These are phyloP conservation scores for Brenthis ino DNA, from an alignment of 2,888 invertebrate species.

Conservation along the genomic window DNA sequence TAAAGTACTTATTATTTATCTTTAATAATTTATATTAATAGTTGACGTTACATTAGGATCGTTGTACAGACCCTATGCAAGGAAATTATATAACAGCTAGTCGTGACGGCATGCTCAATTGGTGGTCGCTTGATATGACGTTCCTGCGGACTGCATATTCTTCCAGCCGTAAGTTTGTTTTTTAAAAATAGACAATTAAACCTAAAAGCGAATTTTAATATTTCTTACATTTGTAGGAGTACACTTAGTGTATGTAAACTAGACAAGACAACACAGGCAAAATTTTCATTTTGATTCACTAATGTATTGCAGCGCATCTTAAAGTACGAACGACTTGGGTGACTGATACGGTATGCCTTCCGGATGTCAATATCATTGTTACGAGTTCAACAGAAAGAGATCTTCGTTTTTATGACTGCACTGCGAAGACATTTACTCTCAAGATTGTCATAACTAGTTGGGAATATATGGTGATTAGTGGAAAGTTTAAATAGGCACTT, in stretches of 20 bases:
- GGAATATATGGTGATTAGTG: slow-evolving; percentile 72
- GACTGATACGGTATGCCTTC: slow-evolving; percentile 87
- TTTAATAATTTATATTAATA: background rate
- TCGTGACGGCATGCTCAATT: slow-evolving; percentile 89
- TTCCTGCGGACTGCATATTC: slow-evolving; percentile 84
- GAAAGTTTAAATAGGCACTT: too few species aligned
- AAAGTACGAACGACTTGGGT: slow-evolving; percentile 87
- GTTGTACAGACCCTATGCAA: slow-evolving; percentile 80
- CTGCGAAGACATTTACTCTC: slow-evolving; percentile 87
- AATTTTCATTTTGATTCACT: background rate
- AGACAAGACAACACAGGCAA: too few species aligned
- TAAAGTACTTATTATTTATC: background rate
- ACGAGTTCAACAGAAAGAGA: slow-evolving; percentile 90
- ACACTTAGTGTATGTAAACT: background rate
- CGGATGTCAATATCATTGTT: slow-evolving; percentile 89
- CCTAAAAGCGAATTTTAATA: too few species aligned
- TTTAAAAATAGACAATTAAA: too few species aligned
- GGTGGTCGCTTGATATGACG: slow-evolving; percentile 89
- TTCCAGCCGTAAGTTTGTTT: slow-evolving; percentile 81
- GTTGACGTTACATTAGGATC: slow-evolving; percentile 61
- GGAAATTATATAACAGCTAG: slow-evolving; percentile 89
- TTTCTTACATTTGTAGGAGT: background rate
- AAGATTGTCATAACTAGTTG: slow-evolving; percentile 87
- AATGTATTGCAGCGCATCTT: slow-evolving; percentile 70
- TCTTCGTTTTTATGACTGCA: slow-evolving; percentile 90